Conservation (phyloP, 2,113 vertebrate genomes). For the Zosterops hypoxanthus region DNA sequence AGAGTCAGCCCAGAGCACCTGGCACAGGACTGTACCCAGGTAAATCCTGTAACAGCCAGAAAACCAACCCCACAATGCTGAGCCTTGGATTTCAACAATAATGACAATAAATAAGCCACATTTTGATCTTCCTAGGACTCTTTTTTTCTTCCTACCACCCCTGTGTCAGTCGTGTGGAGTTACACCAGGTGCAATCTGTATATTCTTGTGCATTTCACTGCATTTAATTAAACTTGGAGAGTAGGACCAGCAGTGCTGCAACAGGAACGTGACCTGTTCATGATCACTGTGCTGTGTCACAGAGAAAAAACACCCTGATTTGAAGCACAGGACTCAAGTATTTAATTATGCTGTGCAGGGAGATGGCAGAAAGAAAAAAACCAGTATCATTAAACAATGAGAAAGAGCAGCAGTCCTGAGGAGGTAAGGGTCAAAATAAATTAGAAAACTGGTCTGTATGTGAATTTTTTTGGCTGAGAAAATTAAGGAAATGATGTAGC, state of each 20-base stretch:
- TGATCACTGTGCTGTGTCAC: neutral
- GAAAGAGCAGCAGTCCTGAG: neutral
- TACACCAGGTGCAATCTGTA: neutral
- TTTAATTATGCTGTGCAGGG: neutral
- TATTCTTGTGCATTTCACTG: neutral
- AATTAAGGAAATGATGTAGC: slow-evolving; percentile 45
- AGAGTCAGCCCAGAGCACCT: neutral
- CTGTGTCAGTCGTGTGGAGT: neutral
- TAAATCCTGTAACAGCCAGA: accelerated
- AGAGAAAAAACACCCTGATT: neutral
- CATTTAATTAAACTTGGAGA: neutral
- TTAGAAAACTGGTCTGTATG: neutral
- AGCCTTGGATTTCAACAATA: neutral
- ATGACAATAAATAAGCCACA: neutral
- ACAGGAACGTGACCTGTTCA: neutral
- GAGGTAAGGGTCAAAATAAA: slow-evolving; percentile 4
- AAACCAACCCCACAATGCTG: neutral
- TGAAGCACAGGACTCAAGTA: neutral
- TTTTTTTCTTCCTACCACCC: neutral
- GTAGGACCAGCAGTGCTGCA: neutral
- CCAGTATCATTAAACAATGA: neutral
- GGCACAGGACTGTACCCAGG: neutral
- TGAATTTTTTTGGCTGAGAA: slow-evolving; percentile 2
- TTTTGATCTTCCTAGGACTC: neutral
- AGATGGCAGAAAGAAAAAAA: neutral